Evolutionary conservation across 2,888 invertebrate species (phyloP), one percentile per base, ranked within the genome.

Genomic region (Cheilosia vulpina): DNA sequence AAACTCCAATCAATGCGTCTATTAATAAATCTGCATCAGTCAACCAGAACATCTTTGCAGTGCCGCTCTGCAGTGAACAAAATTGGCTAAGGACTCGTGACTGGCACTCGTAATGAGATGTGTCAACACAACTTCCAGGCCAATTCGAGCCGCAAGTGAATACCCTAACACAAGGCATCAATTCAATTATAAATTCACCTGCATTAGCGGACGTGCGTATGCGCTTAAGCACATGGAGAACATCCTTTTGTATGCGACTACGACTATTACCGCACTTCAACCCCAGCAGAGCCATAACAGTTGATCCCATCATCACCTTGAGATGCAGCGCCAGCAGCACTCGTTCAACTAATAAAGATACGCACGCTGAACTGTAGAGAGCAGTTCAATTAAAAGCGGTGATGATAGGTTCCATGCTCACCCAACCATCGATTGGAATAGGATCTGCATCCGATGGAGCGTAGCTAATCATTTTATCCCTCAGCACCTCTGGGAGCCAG

Each of bases 361-460:
- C 75, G 27, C 27, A 72, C 57, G 68, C 63, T 68, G 71, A 62
- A 69, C 58, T 65, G 41, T 27, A 58, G 53, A 45, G 71, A 57
- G 68, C 76, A 43, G 80, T 72, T 81, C 85, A 81, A 85, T 85
- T 85, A 85, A 85, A 85, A 85, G 81, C 81, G 52, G 43, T 85
- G 85, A 85, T 85, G 85, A 85, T 85, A 85, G 85, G 85, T 81
- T 85, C 72, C 76, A 81, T 84, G 75, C 53, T 66, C 55, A 84
- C 80, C 73, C 53, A 75, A 47, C 69, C 84, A 76, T 85, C 81
- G 85, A 85, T 85, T 85, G 85, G 85, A 85, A 77, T 81, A 81
- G 85, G 76, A 77, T 81, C 80, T 80, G 80, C 85, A 76, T 85
- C 71, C 50, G 84, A 80, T 80, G 84, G 66, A 85, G 75, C 75